These are phyloP conservation scores for Gortyna flavago DNA, from an alignment of 2,888 invertebrate species.

Conservation along the genomic window DNA sequence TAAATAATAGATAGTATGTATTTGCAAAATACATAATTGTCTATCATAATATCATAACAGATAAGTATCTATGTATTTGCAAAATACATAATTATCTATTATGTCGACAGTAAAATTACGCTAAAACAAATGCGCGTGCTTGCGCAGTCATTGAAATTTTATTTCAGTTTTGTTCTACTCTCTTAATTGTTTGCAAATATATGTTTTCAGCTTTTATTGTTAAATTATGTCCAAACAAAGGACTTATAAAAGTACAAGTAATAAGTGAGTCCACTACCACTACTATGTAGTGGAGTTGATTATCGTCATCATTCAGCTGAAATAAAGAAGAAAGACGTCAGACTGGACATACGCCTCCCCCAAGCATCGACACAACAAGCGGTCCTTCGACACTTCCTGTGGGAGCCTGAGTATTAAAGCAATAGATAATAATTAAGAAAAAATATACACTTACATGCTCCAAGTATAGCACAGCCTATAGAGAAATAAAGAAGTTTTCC, in stretches of 20 bases:
- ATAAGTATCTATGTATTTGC: background rate
- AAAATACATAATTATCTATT: background rate
- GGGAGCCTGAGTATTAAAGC: background rate
- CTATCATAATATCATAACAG: no score
- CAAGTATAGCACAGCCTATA: slow-evolving; percentile 92
- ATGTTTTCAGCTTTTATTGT: background rate
- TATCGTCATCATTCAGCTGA: background rate
- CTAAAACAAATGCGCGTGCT: background rate
- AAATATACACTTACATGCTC: slow-evolving; percentile 92
- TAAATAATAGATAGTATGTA: background rate
- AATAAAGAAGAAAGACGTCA: background rate
- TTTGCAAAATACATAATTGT: background rate
- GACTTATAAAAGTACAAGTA: background rate
- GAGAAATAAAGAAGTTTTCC: slow-evolving; percentile 93
- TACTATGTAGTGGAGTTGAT: no score
- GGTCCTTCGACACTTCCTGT: no score
- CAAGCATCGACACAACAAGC: background rate
- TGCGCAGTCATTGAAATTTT: background rate
- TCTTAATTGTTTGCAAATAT: slow-evolving; percentile 8
- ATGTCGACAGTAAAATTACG: background rate
- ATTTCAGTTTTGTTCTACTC: slow-evolving; percentile 3
- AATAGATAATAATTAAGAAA: background rate
- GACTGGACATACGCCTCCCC: background rate
- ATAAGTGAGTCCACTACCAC: background rate
- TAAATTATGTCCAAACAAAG: slow-evolving; percentile 7